Conservation (phyloP, 2,113 vertebrate genomes). For the Myrmophylax atrothorax region DNA sequence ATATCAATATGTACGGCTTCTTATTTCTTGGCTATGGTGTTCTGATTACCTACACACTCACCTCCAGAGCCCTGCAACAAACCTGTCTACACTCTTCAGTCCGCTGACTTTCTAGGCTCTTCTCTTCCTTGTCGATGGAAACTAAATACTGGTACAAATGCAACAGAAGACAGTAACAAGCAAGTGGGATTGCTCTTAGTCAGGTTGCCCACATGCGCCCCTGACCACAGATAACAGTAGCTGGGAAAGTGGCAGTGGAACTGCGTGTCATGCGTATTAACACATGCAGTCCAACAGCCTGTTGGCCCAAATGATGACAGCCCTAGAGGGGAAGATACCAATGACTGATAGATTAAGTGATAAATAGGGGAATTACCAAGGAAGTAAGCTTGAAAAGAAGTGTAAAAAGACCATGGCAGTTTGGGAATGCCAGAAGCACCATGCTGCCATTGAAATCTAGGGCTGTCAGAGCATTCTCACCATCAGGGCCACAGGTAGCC, state of each 20-base stretch:
- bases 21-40: neutral
- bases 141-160: neutral
- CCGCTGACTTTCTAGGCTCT: neutral
- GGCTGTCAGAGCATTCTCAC: neutral
- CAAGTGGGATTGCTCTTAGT: neutral
- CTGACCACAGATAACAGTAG: neutral
- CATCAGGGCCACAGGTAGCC: fast-evolving
- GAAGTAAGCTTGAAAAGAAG: neutral
- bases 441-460: fast-evolving
- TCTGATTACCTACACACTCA: fast-evolving
- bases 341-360: neutral
- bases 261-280: neutral
- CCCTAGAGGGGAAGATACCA: neutral
- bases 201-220: fast-evolving
- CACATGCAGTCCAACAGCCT: fast-evolving
- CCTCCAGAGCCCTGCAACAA: neutral
- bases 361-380: neutral
- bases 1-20: neutral
- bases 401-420: neutral
- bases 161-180: neutral
- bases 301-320: fast-evolving
- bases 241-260: neutral
- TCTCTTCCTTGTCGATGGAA: neutral
- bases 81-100: neutral
- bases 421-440: fast-evolving